Evolutionary conservation across 2,888 invertebrate species (phyloP).

Genomic region (Cephus spinipes): DNA sequence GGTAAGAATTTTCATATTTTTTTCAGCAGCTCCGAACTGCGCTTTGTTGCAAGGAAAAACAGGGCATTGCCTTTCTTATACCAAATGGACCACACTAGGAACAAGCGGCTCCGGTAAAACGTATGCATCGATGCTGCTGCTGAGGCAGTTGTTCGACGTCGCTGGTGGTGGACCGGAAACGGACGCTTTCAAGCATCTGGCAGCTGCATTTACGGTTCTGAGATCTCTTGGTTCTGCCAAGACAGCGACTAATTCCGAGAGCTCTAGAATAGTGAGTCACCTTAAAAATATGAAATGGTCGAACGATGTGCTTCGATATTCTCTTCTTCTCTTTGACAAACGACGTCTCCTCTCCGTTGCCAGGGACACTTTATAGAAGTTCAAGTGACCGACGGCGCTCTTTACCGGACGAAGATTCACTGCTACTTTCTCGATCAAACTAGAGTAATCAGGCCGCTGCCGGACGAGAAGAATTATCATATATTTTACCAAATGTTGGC

Average conservation of each 20-base stretch:
- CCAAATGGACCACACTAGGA: constrained; percentile 67
- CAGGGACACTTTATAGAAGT: constrained; percentile 97
- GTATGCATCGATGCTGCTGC: constrained; percentile 89
- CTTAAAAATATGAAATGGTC: constrained; percentile 1
- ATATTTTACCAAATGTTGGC: constrained; percentile 97
- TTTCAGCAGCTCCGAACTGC: neutral
- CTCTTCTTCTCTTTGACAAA: neutral
- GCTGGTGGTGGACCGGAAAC: constrained; percentile 96
- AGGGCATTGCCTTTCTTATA: neutral
- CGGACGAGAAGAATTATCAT: constrained; percentile 94
- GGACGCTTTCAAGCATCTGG: constrained; percentile 95
- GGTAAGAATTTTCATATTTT: constrained; percentile 68
- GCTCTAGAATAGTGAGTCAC: constrained; percentile 86
- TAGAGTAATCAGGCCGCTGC: constrained; percentile 86
- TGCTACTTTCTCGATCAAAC: constrained; percentile 96
- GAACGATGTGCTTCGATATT: too few species aligned
- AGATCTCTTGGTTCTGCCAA: constrained; percentile 92
- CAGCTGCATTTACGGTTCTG: constrained; percentile 94
- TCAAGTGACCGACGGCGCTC: constrained; percentile 93
- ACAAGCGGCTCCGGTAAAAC: constrained; percentile 95
- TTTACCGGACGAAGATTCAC: constrained; percentile 95
- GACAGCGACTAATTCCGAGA: constrained; percentile 90
- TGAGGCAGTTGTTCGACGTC: constrained; percentile 91
- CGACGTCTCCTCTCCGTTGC: neutral
- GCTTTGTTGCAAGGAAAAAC: neutral